Base-by-base conservation (phyloP, 2,113 vertebrate species). In the Toxotes jaculatrix region DNA sequence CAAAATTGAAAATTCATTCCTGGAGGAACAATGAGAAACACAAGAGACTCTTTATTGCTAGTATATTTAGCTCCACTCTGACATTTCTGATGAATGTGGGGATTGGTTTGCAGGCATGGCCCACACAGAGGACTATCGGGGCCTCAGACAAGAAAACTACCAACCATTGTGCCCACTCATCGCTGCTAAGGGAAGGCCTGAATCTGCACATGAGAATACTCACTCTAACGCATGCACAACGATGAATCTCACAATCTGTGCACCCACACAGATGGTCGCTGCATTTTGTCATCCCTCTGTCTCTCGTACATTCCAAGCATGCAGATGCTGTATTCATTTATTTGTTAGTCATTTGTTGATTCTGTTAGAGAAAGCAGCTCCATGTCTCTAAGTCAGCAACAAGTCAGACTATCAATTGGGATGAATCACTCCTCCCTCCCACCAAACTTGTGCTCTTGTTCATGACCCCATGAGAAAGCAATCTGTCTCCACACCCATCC, bases 121-220 rank as follows among this genome's bases (percentile, higher is more conserved):
- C 76, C 78, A 90, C 87, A 80, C 84, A 85, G 51, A 82, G 67
- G 75, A 76, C 56, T 34, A 71, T 71, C 40, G 10, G 43, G 36
- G 36, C 68, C 84, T 85, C 84, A 81, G 75, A 80, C 77, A n/a
- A 79, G 87, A 82, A 74, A 80, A 84, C 65, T 55, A 87, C 74
- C 85, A 80, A 68, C 66, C 68, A 84, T 75, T 77, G 85, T 89
- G 76, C 90, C 89, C 84, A 91, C 89, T 83, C 85, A 83, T 31
- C 4, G 23, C 72, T 79, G 69, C 77, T 17, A 3, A 80, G 71
- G 68, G 83, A 89, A 83, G 81, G 77, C 90, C 78, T 81, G 31
- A 34, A 79, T 64, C 62, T 75, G 70, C 76, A 87, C 85, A 77
- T 51, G 69, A 84, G 77, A 85, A 77, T 78, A 74, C 62, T 82